These are phyloP conservation scores for Myzus persicae DNA, from an alignment of 1,140 invertebrate species.

Conservation along the genomic window DNA sequence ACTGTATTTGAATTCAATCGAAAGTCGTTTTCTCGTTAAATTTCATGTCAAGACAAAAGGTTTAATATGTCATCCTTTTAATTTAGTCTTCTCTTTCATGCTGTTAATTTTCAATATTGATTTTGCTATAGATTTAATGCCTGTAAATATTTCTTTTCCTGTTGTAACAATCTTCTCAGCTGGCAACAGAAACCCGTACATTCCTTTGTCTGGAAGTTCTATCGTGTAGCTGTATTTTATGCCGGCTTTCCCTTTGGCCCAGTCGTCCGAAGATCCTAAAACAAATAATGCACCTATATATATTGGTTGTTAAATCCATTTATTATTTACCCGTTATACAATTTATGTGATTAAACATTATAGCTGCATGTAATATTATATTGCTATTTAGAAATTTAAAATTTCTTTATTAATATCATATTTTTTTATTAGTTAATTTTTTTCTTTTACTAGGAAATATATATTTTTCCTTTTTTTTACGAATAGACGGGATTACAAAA, in stretches of 20 bases:
- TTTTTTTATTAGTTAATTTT: too few species aligned
- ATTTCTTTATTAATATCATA: too few species aligned
- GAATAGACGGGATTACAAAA: too few species aligned
- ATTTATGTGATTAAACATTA: neutral
- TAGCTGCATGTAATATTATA: too few species aligned
- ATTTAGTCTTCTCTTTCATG: neutral
- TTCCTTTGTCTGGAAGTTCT: slow-evolving; percentile 86
- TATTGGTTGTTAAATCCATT: too few species aligned
- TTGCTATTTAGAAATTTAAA: too few species aligned
- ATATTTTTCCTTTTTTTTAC: too few species aligned
- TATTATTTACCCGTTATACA: too few species aligned
- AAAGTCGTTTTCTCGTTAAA: neutral
- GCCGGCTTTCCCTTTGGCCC: slow-evolving; percentile 82
- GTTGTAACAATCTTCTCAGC: slow-evolving; percentile 81
- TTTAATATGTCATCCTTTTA: neutral
- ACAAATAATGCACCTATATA: neutral
- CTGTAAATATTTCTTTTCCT: slow-evolving; percentile 83
- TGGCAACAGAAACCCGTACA: slow-evolving; percentile 87
- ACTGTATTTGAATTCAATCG: neutral
- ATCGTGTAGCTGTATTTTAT: slow-evolving; percentile 91
- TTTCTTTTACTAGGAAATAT: too few species aligned
- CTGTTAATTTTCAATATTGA: slow-evolving; percentile 53
- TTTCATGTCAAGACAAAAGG: neutral
- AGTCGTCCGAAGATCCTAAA: slow-evolving; percentile 87
- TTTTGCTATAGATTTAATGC: slow-evolving; percentile 76